Evolutionary conservation across 1,140 invertebrate species (phyloP).

Genomic region (Drosophila biarmipes): DNA sequence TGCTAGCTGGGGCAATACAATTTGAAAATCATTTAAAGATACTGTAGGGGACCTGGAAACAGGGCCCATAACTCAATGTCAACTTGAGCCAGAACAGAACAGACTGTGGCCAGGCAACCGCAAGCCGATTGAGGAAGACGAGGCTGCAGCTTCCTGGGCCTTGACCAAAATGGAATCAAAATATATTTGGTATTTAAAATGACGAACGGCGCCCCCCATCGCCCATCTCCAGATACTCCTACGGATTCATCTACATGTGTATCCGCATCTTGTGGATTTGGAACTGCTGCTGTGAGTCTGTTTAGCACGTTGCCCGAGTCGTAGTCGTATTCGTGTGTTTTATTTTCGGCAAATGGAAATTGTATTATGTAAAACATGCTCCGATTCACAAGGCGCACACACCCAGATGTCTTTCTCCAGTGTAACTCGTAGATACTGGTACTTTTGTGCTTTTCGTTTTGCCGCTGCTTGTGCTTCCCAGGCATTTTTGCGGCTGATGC

Average conservation of each 20-base stretch:
- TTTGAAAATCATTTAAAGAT: conserved; percentile 52
- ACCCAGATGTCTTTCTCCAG: conserved; percentile 18
- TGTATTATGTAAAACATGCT: conserved; percentile 70
- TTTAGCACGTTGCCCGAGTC: conserved; percentile 44
- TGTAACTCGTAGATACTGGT: conserved; percentile 42
- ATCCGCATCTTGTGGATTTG: conserved; percentile 49
- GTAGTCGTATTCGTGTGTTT: conserved; percentile 47
- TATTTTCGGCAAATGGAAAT: conserved; percentile 72
- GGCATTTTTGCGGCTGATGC: conserved; percentile 53
- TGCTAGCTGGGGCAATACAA: conserved; percentile 17
- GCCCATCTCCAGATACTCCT: conserved; percentile 3
- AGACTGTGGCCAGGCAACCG: conserved; percentile 45
- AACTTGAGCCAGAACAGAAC: conserved; percentile 45
- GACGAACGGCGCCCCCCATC: conserved; percentile 26
- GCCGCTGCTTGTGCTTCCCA: neutral
- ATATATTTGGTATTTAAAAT: conserved; percentile 65
- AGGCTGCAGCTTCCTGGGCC: conserved; percentile 56
- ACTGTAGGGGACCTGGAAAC: neutral
- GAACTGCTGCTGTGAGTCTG: conserved; percentile 15
- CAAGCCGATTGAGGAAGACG: conserved; percentile 57
- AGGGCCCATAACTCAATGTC: conserved; percentile 77
- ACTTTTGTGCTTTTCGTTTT: conserved; percentile 5
- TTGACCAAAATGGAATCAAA: conserved; percentile 61
- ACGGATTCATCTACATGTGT: conserved; percentile 26
- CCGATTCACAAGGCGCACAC: conserved; percentile 36